Conservation (phyloP, 2,888 invertebrate species). For the Tenthredo scrophulariae region DNA sequence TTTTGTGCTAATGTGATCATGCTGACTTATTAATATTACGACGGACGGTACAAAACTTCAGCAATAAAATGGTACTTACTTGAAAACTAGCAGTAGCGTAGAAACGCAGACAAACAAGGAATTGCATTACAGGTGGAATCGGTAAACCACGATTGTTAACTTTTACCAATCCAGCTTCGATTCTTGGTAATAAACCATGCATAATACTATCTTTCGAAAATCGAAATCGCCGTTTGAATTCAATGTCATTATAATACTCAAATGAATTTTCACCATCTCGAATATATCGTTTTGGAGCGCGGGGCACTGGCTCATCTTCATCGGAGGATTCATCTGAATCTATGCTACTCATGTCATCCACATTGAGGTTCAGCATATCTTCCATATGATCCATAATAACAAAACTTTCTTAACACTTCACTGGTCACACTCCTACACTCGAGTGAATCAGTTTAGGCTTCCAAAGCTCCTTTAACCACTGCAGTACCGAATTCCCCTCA, state of each 20-base stretch:
- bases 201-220: too few species aligned
- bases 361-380: not conserved
- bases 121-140: too few species aligned
- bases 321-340: not conserved
- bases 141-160: not conserved
- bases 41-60: not conserved
- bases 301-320: conserved; percentile 7
- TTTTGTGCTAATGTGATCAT: not conserved
- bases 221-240: too few species aligned
- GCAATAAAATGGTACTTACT: too few species aligned
- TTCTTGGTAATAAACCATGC: conserved; percentile 21
- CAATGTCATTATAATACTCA: too few species aligned
- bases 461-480: not conserved
- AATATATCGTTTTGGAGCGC: not conserved
- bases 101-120: too few species aligned
- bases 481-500: not conserved
- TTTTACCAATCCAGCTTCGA: conserved; percentile 46
- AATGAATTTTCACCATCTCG: too few species aligned
- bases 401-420: not conserved
- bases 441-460: not conserved
- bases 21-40: not conserved
- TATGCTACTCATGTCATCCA: not conserved
- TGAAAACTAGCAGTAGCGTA: too few species aligned
- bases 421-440: not conserved
- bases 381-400: not conserved